A percentile compares a stretch with the other conserved stretches of the same genome.
Conservation (phyloP, 1,140 invertebrate genomes). For the Dufourea novaeangliae region DNA sequence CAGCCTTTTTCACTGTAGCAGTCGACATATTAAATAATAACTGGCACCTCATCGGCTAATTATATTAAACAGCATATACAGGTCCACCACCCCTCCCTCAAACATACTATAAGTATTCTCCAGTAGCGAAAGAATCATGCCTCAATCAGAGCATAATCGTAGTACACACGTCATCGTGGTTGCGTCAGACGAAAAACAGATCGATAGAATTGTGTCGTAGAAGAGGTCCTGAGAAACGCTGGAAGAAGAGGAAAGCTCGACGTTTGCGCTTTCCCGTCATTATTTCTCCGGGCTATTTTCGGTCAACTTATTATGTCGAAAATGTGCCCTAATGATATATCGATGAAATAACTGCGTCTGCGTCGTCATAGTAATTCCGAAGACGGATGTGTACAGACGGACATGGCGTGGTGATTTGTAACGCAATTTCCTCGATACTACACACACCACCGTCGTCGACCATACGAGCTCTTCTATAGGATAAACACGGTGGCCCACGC, state of each 20-base stretch:
- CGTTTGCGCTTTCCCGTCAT: background rate
- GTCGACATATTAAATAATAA: no score
- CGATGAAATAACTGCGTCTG: slow-evolving; percentile 7
- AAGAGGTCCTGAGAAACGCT: slow-evolving; percentile 4
- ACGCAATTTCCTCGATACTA: slow-evolving; percentile 39
- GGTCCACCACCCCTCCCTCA: background rate
- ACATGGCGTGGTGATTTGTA: slow-evolving; percentile 1
- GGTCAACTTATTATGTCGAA: background rate
- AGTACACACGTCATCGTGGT: slow-evolving; percentile 5
- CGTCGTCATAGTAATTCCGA: slow-evolving; percentile 1
- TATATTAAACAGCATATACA: no score
- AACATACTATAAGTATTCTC: background rate
- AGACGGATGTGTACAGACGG: background rate
- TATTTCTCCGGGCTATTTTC: background rate
- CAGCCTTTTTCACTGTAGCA: no score
- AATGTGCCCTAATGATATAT: background rate
- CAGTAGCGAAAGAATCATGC: background rate
- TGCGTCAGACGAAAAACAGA: slow-evolving; percentile 49
- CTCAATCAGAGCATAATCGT: slow-evolving; percentile 14
- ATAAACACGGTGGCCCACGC: slow-evolving; percentile 9
- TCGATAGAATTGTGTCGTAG: slow-evolving; percentile 27
- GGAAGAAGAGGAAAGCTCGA: background rate
- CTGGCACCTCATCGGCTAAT: no score
- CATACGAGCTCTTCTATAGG: slow-evolving; percentile 17
- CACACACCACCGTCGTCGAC: slow-evolving; percentile 1